These are phyloP conservation scores for Magallana ariakensis DNA, from an alignment of 1,140 invertebrate species.

Conservation along the genomic window DNA sequence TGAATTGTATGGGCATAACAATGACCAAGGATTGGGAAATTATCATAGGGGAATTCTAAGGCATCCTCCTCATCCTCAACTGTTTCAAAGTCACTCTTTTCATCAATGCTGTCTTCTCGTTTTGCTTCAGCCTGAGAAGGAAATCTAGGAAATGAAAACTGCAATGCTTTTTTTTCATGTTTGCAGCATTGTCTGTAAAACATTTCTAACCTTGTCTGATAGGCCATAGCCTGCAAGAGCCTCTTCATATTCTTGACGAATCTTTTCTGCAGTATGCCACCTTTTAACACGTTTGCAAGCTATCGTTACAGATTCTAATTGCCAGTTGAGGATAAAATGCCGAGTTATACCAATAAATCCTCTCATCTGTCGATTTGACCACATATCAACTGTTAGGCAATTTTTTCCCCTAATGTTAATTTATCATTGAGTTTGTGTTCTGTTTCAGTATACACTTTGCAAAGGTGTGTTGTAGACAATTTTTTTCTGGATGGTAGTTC, in stretches of 20 bases:
- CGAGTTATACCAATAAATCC: conserved; percentile 52
- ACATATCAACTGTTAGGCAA: conserved; percentile 50
- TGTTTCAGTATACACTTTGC: neutral
- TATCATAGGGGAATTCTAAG: conserved; percentile 39
- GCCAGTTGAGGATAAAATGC: conserved; percentile 42
- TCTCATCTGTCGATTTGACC: conserved; percentile 53
- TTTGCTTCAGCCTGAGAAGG: neutral
- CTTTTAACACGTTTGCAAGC: neutral
- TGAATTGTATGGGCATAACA: conserved; percentile 51
- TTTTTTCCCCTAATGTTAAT: conserved; percentile 7
- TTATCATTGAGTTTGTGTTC: neutral
- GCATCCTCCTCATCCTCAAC: conserved; percentile 14
- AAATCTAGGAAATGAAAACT: conserved; percentile 51
- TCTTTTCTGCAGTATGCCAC: neutral
- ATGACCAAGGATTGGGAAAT: neutral
- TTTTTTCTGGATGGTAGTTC: too few relatives aligned
- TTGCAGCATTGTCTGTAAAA: conserved; percentile 54
- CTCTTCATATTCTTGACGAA: conserved; percentile 4
- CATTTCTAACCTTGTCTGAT: conserved; percentile 40
- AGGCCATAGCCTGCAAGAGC: too few relatives aligned
- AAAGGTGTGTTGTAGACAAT: too few relatives aligned
- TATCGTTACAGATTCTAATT: too few relatives aligned
- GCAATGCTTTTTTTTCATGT: conserved; percentile 54
- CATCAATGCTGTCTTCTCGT: conserved; percentile 11
- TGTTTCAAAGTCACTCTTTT: conserved; percentile 20